Percentiles rank a stretch among this genome's conserved stretches.
phyloP scores from a whole-genome alignment of 92 coral and sea anemone species.

The Porites divaricata region DNA sequence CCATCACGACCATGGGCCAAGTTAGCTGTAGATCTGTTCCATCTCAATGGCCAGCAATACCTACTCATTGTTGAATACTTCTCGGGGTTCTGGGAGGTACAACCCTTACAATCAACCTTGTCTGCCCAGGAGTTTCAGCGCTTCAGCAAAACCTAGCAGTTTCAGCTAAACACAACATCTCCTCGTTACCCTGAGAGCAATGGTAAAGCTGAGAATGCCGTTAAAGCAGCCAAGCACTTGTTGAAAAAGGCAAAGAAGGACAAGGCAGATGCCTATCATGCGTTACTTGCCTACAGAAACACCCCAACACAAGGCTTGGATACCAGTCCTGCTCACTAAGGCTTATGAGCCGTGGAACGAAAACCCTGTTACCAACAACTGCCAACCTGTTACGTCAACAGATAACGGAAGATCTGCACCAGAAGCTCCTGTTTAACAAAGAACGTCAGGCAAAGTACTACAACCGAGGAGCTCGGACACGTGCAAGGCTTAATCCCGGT shows the following conservation, averaged over 20 bases:
- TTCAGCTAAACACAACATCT: slow-evolving; percentile 17
- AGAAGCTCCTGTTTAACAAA: not conserved
- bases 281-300: slow-evolving; percentile 6
- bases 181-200: slow-evolving; percentile 21
- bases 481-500: not conserved
- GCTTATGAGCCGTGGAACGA: slow-evolving; percentile 5
- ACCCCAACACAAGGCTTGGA: not conserved
- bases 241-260: slow-evolving; percentile 1
- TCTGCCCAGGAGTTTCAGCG: slow-evolving; percentile 22
- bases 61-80: slow-evolving; percentile 44
- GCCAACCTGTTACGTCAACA: slow-evolving; percentile 2
- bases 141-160: slow-evolving; percentile 30
- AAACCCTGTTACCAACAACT: not conserved
- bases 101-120: slow-evolving; percentile 16
- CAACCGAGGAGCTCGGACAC: not conserved
- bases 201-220: slow-evolving; percentile 31
- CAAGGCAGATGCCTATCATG: slow-evolving; percentile 10
- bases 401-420: too few species aligned
- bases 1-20: slow-evolving; percentile 50
- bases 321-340: slow-evolving; percentile 11
- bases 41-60: slow-evolving; percentile 32
- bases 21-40: slow-evolving; percentile 38
- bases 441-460: not conserved
- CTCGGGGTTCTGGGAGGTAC: slow-evolving; percentile 53
- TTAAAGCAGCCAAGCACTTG: slow-evolving; percentile 20